Evolutionary conservation across 2,888 invertebrate species (phyloP).

Genomic region (Omphaloscelis lunosa): DNA sequence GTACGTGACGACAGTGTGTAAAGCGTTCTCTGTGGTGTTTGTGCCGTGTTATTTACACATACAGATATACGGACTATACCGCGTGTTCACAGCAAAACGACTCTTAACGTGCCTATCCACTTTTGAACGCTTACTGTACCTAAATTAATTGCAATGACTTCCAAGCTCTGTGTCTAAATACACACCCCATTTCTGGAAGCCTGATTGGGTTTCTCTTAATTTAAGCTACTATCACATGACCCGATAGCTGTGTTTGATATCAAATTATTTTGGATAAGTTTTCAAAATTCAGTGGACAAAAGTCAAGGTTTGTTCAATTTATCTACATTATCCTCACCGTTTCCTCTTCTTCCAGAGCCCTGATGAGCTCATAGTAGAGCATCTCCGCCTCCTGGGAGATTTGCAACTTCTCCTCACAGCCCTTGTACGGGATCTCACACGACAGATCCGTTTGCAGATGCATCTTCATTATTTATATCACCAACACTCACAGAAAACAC

Average conservation of each 20-base stretch:
- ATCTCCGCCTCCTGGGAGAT: slow-evolving; percentile 89
- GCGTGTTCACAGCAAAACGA: too few species aligned
- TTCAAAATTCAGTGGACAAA: neutral
- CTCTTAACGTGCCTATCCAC: too few species aligned
- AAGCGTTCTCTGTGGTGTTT: too few species aligned
- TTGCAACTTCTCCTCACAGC: slow-evolving; percentile 84
- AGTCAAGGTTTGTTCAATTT: neutral
- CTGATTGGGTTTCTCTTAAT: neutral
- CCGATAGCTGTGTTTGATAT: too few species aligned
- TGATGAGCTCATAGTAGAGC: slow-evolving; percentile 89
- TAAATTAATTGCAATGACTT: neutral
- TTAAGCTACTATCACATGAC: neutral
- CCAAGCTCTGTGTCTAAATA: neutral
- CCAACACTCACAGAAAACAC: slow-evolving; percentile 63
- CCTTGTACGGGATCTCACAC: slow-evolving; percentile 82
- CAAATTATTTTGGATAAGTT: neutral
- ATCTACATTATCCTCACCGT: slow-evolving; percentile 78
- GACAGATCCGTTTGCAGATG: slow-evolving; percentile 85
- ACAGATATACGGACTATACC: too few species aligned
- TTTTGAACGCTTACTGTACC: too few species aligned
- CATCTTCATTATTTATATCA: slow-evolving; percentile 81
- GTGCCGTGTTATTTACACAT: too few species aligned
- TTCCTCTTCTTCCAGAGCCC: slow-evolving; percentile 88
- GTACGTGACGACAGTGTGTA: too few species aligned
- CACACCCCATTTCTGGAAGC: neutral